Percentiles rank a stretch among this genome's conserved stretches.
Conservation (phyloP, 1,140 invertebrate genomes). For the Psix sp. region DNA sequence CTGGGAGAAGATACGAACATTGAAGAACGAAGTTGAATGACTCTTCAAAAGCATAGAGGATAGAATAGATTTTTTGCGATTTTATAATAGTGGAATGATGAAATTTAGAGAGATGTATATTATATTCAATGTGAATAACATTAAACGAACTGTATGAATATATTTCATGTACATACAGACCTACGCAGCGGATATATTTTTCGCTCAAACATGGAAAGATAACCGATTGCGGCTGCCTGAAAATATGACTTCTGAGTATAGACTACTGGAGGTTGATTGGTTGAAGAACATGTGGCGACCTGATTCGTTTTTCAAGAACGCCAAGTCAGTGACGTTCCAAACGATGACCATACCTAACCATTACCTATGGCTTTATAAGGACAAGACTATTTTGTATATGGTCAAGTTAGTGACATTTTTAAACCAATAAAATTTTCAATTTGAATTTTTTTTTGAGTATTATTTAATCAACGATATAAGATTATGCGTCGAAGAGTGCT, state of each 20-base stretch:
- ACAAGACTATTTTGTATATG: constrained; percentile 92
- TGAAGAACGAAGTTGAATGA: too few species aligned
- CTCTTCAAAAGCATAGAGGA: too few species aligned
- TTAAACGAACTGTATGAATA: constrained; percentile 1
- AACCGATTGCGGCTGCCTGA: constrained; percentile 89
- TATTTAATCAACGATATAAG: too few species aligned
- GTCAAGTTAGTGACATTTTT: constrained; percentile 81
- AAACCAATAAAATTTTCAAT: too few species aligned
- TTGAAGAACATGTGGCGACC: constrained; percentile 93
- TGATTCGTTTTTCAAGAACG: constrained; percentile 92
- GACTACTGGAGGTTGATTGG: constrained; percentile 91
- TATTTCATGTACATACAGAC: constrained; percentile 79
- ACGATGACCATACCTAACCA: constrained; percentile 96
- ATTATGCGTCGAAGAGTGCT: too few species aligned
- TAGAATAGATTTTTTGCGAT: too few species aligned
- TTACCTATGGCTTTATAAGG: constrained; percentile 92
- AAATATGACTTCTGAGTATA: constrained; percentile 94
- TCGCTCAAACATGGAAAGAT: constrained; percentile 94
- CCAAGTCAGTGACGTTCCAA: constrained; percentile 93
- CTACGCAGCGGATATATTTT: constrained; percentile 93
- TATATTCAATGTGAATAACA: too few species aligned
- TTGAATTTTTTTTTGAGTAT: too few species aligned
- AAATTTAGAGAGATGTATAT: too few species aligned
- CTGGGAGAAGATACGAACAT: too few species aligned
- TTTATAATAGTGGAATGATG: too few species aligned